Percentiles rank a stretch among this genome's conserved stretches.
phyloP scores from a whole-genome alignment of 1,140 invertebrate genomes.

The Ylistrum balloti region DNA sequence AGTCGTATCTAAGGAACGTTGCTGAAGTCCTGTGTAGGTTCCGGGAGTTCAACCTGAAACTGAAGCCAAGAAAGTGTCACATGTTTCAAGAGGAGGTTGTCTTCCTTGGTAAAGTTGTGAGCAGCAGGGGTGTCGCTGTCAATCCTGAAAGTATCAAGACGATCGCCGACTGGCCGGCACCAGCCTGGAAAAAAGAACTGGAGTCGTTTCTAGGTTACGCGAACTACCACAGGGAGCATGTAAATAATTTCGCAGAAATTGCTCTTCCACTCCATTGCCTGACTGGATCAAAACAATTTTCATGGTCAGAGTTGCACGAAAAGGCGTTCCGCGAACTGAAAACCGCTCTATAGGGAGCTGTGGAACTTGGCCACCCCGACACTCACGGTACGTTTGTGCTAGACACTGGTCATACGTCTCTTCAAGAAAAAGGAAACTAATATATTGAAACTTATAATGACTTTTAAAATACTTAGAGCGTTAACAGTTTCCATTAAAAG shows the following conservation, averaged over 20 bases:
- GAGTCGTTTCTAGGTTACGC: conserved; percentile 45
- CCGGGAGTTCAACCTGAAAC: conserved; percentile 43
- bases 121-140: neutral
- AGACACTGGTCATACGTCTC: no score
- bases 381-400: conserved; percentile 65
- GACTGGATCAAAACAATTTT: neutral
- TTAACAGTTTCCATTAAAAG: no score
- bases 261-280: conserved; percentile 49
- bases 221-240: conserved; percentile 12
- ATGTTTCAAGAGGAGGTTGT: conserved; percentile 51
- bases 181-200: neutral
- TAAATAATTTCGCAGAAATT: conserved; percentile 42
- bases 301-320: conserved; percentile 58
- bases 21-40: neutral
- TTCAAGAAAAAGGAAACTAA: no score
- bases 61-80: conserved; percentile 60
- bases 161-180: neutral
- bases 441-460: no score
- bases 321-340: conserved; percentile 60
- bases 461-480: no score
- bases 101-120: conserved; percentile 45
- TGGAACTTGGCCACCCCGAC: conserved; percentile 55
- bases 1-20: conserved; percentile 41
- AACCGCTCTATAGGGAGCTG: neutral
- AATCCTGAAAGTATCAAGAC: conserved; percentile 38